A percentile compares a stretch with the other conserved stretches of the same genome.
phyloP scores from a whole-genome alignment of 2,113 vertebrate genomes.

The Cyanocitta stelleri region DNA sequence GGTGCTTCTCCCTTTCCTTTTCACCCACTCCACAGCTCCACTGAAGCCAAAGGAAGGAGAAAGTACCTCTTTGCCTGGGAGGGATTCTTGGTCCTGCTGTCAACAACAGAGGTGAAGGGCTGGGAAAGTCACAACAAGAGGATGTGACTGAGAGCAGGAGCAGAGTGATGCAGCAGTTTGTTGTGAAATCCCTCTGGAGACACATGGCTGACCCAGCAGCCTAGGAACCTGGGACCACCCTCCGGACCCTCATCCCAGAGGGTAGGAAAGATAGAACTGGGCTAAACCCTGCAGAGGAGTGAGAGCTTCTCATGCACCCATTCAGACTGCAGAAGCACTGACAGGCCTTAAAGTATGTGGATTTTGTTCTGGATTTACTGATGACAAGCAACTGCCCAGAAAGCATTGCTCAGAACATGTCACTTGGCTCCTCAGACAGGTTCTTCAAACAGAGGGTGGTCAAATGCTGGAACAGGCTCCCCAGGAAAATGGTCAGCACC shows the following conservation, averaged over 20 bases:
- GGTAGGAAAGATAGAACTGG: not conserved
- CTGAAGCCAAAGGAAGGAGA: not conserved
- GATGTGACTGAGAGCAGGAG: not conserved
- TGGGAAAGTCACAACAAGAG: not conserved
- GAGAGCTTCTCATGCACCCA: not conserved
- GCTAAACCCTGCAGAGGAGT: not conserved
- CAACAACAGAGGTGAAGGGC: not conserved
- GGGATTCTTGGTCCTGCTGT: not conserved
- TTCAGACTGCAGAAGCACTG: not conserved
- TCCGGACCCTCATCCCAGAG: rapidly evolving
- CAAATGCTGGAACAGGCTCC: not conserved
- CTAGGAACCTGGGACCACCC: not conserved
- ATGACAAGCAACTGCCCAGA: not conserved
- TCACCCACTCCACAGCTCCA: not conserved
- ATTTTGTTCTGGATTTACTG: not conserved
- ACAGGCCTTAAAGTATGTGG: not conserved
- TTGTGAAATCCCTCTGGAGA: not conserved
- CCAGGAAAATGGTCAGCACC: not conserved
- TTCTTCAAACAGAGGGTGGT: not conserved
- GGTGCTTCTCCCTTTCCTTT: not conserved
- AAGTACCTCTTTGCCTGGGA: not conserved
- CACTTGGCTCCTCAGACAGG: not conserved
- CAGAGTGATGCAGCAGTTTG: not conserved
- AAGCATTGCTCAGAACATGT: not conserved
- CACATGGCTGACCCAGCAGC: rapidly evolving